Percentiles rank a stretch among this genome's conserved stretches.
Conservation (phyloP, 2,797 vertebrate species). For the Anisognathus igniventris region DNA sequence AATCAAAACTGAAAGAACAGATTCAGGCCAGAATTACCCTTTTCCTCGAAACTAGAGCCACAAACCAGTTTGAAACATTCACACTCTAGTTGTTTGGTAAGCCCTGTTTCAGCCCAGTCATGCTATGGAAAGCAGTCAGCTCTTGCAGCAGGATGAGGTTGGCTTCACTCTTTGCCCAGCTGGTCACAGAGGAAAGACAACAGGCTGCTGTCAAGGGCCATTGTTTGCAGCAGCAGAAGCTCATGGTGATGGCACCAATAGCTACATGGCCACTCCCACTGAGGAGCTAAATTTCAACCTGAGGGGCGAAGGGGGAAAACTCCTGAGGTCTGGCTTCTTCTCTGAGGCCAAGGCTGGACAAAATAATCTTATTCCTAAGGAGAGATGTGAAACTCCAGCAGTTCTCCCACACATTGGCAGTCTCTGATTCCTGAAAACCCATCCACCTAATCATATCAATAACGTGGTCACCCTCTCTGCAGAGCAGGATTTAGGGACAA, state of each 20-base stretch:
- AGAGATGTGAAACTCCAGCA: neutral
- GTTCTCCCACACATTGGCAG: fast-evolving
- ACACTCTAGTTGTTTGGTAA: neutral
- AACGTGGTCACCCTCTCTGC: neutral
- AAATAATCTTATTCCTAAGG: neutral
- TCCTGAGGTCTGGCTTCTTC: neutral
- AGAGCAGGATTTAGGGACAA: neutral
- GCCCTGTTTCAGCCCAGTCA: neutral
- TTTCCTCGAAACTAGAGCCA: neutral
- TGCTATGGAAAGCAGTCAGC: too few relatives aligned
- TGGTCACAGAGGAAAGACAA: neutral
- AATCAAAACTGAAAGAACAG: neutral
- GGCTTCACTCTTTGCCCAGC: neutral
- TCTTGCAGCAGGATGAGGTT: neutral
- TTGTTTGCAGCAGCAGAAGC: neutral
- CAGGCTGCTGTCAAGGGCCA: too few relatives aligned
- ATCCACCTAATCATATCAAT: neutral
- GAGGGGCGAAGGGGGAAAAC: fast-evolving
- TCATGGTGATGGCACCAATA: neutral
- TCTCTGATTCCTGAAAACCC: neutral
- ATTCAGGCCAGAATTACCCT: neutral
- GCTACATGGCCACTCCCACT: fast-evolving
- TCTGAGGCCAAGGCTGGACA: neutral
- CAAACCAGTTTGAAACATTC: neutral
- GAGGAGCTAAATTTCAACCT: neutral